Conservation (phyloP, 2,888 invertebrate genomes). For the Pachycephus smyrnensis region DNA sequence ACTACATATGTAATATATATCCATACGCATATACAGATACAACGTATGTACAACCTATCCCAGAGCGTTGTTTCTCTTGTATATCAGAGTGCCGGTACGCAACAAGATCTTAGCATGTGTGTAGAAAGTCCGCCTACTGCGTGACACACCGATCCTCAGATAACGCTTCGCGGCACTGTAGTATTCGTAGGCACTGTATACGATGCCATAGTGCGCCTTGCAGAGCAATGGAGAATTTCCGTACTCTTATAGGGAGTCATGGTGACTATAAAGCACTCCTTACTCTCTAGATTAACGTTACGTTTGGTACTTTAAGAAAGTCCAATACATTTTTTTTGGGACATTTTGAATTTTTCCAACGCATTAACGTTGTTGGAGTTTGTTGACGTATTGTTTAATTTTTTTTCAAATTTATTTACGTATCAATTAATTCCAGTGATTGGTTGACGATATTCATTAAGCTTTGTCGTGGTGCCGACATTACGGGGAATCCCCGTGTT, state of each 20-base stretch:
- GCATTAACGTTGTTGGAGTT: no score
- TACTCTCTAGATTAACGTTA: neutral
- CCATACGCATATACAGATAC: neutral
- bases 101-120: conserved; percentile 31
- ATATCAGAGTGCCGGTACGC: conserved; percentile 9
- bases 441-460: neutral
- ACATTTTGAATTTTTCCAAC: no score
- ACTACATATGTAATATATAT: conserved; percentile 8
- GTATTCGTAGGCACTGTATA: neutral
- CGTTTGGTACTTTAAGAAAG: neutral
- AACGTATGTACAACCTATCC: conserved; percentile 17
- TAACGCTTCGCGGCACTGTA: conserved; percentile 7
- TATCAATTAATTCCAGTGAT: neutral
- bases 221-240: neutral
- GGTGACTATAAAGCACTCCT: neutral
- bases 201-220: neutral
- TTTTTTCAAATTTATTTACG: no score
- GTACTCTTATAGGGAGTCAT: neutral
- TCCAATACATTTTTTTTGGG: neutral
- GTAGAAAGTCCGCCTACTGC: conserved; percentile 58
- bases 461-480: neutral
- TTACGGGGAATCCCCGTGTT: neutral
- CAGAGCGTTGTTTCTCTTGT: conserved; percentile 11
- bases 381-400: no score
- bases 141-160: conserved; percentile 28